Base-by-base conservation (phyloP, 2,113 vertebrate genomes). In the Nansenia antarctica region DNA sequence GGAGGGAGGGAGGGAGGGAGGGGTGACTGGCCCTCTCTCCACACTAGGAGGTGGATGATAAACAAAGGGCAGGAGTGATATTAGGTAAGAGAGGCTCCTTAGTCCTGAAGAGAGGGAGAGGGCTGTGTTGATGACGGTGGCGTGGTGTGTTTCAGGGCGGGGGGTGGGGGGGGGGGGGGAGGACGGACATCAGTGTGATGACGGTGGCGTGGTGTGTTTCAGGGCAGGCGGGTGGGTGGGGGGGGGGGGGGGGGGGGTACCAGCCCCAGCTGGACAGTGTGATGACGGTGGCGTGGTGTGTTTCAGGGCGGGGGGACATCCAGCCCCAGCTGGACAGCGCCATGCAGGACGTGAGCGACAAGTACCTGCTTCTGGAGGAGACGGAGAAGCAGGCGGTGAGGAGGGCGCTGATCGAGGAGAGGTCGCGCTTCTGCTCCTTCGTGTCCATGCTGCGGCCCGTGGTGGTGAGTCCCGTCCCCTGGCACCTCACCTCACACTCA, bases 351-450 rank as follows among this genome's bases (percentile, higher is more conserved):
- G 96, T 99, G 86, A 98, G 94, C 1, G 97, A 98, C 76, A 98
- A 97, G 72, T 99, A 98, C 81, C 94, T 98, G 65, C 86, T 98
- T 66, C 87, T 99, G 83, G 97, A 99, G 73, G 97, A 99, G 77
- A 97, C 95, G 0, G 97, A 99, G 86, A 98, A 98, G 72, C 96
- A 98, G 90, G 96, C 97, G 0, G 94, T 99, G 65, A 95, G 97
- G 75, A 96, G 92, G 80, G 97, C 94, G 24, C 87, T 99, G 18
- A 95, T 98, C 0, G 97, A 99, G 82, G 97, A 99, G 72, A 93
- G 97, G 0, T 92, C 94, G 59, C 93, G 97, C 1, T 97, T 98
- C 92, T 99, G 97, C 78, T 84, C 91, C 72, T 99, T 99, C 70
- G 94, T 98, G 60, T 94, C 94, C 0, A 94, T 98, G 96, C 93